Evolutionary conservation across 2,888 invertebrate species (phyloP), one percentile per base, ranked within the genome.

Genomic region (Lasioglossum marginatum): DNA sequence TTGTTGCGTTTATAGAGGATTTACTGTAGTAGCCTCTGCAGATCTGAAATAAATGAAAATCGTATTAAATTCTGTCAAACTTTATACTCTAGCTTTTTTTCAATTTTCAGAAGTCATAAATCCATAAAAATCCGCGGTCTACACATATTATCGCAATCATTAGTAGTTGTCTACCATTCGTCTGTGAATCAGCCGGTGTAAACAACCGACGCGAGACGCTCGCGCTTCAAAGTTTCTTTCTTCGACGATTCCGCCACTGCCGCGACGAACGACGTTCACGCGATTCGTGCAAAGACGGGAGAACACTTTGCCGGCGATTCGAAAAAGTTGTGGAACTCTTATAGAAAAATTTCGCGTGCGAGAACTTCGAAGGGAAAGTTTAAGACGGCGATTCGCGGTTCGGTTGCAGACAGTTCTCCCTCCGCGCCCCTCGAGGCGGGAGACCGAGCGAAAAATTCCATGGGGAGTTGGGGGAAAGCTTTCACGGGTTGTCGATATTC

Each of bases 401-500:
- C 37, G 37, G n/a, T 37, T 37, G 34, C 23, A 63, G 60, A 68
- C 68, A 23, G 4, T 68, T 23, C 23, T 34, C 34, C 10, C 23
- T 10, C 37, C 68, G 19, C 19, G 2, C 2, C 10, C 34, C 8
- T 37, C 37, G 16, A 19, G 19, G 1, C 8, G 68, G 37, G 37
- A 68, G 37, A 10, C 34, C 37, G 37, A 68, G 34, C 68, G 66
- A 45, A 52, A 52, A 81, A 88, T 87, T 85, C 78, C 74, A 76
- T 68, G 73, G 81, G 52, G 4, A n/a, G 1, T 34, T 19, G 45
- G 57, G 79, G 27, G 72, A 43, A 83, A 70, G 79, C 76, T 81
- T 83, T 83, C 74, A 79, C 76, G 77, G 43, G 63, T 60, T 81
- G 83, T 80, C 87, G 87, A 87, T 88, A 82, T 79, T 79, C 75